Base-by-base conservation (phyloP, 2,113 vertebrate species). In the Varanus salvator region DNA sequence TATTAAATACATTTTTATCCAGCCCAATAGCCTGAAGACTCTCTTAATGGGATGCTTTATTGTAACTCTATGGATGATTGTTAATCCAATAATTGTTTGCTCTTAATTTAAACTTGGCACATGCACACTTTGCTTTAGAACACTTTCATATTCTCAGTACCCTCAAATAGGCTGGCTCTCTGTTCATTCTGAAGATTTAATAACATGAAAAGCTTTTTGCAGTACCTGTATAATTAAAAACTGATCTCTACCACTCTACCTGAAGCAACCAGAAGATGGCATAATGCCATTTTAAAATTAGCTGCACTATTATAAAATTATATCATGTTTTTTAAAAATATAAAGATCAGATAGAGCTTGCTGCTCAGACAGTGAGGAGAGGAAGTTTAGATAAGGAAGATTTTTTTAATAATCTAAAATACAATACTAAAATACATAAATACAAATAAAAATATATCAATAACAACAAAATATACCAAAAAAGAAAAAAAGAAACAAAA, bases 221-320 rank as follows among this genome's bases (percentile, higher is more conserved):
- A 87, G 17, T 90, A 89, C 0, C 31, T 75, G 88, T 81, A 71
- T 71, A 95, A 92, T 19, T 91, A 87, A 90, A 85, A 87, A 21
- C 19, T 80, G n/a, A 89, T 80, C 89, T 77, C 85, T 78, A 83
- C 1, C 89, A 52, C 84, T 92, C 15, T 77, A 85, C 72, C 0
- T 80, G 77, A 84, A 91, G 90, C 27, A 88, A 72, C 38, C 1
- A 87, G 86, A 48, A n/a, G 17, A 25, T 88, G 78, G n/a, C 54
- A 69, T 80, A 52, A 4, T 77, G 78, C 77, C 31, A 92, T 57
- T 52, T 80, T 90, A 78, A 92, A 95, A 92, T 88, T 74, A 89
- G 48, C 78, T n/a, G 38, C 64, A 52, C 66, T 57, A 84, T 88
- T 69, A 89, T 76, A 85, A 66, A 94, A 52, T 75, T 78, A 82